Percentiles rank a stretch among this genome's conserved stretches.
Evolutionary conservation across 2,888 invertebrate species (phyloP).

Genomic region (Chesias legatella): DNA sequence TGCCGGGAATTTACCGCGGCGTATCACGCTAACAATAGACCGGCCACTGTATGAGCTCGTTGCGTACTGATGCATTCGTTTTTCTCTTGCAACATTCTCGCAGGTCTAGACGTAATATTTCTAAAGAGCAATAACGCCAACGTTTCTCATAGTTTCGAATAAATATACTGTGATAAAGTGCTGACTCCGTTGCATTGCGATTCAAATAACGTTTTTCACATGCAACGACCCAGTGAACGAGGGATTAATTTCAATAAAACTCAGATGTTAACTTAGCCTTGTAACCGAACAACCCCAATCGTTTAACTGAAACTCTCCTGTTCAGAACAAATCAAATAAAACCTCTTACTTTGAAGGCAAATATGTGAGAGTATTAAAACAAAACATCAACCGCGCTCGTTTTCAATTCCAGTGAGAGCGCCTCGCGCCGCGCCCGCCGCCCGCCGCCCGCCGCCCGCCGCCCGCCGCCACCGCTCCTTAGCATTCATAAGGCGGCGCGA

Average conservation of each 20-base stretch:
- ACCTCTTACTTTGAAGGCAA: conserved; percentile 62
- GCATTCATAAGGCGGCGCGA: conserved; percentile 57
- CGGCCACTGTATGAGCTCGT: conserved; percentile 32
- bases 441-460: too few relatives aligned
- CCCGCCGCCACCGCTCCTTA: conserved; percentile 60
- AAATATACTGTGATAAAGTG: conserved; percentile 25
- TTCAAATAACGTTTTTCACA: conserved; percentile 12
- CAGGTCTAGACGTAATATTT: conserved; percentile 75
- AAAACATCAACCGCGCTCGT: conserved; percentile 65
- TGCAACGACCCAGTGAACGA: conserved; percentile 9
- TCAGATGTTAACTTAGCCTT: conserved; percentile 15
- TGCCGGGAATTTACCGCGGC: conserved; percentile 58
- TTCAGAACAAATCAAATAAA: conserved; percentile 62
- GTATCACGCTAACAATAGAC: conserved; percentile 75
- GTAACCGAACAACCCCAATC: conserved; percentile 24
- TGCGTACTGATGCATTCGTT: conserved; percentile 53
- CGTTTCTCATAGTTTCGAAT: conserved; percentile 47
- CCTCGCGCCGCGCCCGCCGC: too few relatives aligned
- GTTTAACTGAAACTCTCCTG: conserved; percentile 28
- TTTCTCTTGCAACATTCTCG: conserved; percentile 67
- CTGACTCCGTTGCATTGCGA: conserved; percentile 7
- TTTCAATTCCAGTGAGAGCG: conserved; percentile 62
- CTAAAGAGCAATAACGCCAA: conserved; percentile 56
- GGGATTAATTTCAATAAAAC: conserved; percentile 14
- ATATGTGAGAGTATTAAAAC: conserved; percentile 73